A percentile compares a stretch with the other conserved stretches of the same genome.
phyloP scores from a whole-genome alignment of 1,140 invertebrate genomes.

The Scaptomyza hsui region DNA sequence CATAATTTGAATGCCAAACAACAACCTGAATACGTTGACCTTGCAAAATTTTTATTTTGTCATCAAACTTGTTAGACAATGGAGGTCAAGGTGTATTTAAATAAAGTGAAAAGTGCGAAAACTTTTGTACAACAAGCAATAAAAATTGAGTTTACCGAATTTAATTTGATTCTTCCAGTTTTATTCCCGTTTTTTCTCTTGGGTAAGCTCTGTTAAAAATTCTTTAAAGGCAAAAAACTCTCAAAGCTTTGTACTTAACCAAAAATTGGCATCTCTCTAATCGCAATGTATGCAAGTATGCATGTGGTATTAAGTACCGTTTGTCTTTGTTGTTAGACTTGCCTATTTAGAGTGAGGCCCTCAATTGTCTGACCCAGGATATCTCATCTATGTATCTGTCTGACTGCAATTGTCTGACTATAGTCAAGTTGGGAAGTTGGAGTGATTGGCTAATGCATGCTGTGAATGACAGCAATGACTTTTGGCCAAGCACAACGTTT shows the following conservation, averaged over 20 bases:
- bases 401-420: conserved; percentile 2
- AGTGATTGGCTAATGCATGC: conserved; percentile 28
- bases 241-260: not conserved
- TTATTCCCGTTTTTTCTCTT: too few relatives aligned
- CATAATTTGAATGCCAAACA: conserved; percentile 24
- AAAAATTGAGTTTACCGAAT: not conserved
- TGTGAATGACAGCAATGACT: conserved; percentile 19
- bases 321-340: conserved; percentile 3
- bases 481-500: conserved; percentile 14
- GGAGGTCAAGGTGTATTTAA: conserved; percentile 27
- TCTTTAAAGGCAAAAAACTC: not conserved
- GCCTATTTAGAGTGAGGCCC: not conserved
- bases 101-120: not conserved
- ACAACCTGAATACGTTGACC: conserved; percentile 24
- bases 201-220: not conserved
- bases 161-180: not conserved
- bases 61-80: conserved; percentile 11
- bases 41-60: conserved; percentile 1
- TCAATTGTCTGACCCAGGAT: not conserved
- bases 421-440: not conserved
- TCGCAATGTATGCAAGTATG: too few relatives aligned
- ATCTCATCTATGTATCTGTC: not conserved
- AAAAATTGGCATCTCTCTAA: not conserved
- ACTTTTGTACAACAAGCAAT: not conserved
- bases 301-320: not conserved